These are phyloP conservation scores for Drosophila equinoxialis DNA, from an alignment of 1,140 invertebrate genomes.

Conservation along the genomic window DNA sequence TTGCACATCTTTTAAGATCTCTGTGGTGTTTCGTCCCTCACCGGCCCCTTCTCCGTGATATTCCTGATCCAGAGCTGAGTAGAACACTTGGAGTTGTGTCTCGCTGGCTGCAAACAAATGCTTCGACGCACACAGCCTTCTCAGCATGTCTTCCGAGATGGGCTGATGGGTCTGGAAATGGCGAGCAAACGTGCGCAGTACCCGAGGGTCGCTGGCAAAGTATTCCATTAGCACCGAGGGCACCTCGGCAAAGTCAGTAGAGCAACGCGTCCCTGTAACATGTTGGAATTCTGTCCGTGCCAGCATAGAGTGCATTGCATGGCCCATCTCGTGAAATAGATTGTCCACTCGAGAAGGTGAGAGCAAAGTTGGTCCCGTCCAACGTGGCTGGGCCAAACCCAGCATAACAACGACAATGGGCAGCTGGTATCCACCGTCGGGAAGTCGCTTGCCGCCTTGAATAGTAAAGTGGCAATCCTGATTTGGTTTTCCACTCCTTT, in stretches of 20 bases:
- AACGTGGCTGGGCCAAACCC: slow-evolving; percentile 90
- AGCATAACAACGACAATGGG: slow-evolving; percentile 98
- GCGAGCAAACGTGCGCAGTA: slow-evolving; percentile 93
- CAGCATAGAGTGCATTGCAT: slow-evolving; percentile 99
- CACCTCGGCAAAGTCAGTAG: slow-evolving; percentile 99
- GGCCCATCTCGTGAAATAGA: slow-evolving; percentile 99
- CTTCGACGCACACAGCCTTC: slow-evolving; percentile 92
- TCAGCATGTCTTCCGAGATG: slow-evolving; percentile 90
- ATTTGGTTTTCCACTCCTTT: slow-evolving; percentile 93
- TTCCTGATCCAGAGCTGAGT: slow-evolving; percentile 94
- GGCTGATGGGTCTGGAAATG: slow-evolving; percentile 95
- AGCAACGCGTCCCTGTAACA: slow-evolving; percentile 97
- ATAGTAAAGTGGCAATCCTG: slow-evolving; percentile 99
- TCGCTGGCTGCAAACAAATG: slow-evolving; percentile 94
- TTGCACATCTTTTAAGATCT: slow-evolving; percentile 92
- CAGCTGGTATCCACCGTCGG: slow-evolving; percentile 93
- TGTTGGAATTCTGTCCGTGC: slow-evolving; percentile 98
- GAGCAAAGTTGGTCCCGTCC: slow-evolving; percentile 91
- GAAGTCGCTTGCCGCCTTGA: slow-evolving; percentile 92
- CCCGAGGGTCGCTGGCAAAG: slow-evolving; percentile 95
- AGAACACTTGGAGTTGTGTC: slow-evolving; percentile 94
- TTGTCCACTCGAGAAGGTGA: slow-evolving; percentile 95
- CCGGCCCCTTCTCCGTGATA: slow-evolving; percentile 89
- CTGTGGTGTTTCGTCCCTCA: slow-evolving; percentile 86
- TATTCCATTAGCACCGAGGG: slow-evolving; percentile 99